These are phyloP conservation scores for Drosophila lacicola DNA, from an alignment of 2,888 invertebrate genomes.

Conservation along the genomic window DNA sequence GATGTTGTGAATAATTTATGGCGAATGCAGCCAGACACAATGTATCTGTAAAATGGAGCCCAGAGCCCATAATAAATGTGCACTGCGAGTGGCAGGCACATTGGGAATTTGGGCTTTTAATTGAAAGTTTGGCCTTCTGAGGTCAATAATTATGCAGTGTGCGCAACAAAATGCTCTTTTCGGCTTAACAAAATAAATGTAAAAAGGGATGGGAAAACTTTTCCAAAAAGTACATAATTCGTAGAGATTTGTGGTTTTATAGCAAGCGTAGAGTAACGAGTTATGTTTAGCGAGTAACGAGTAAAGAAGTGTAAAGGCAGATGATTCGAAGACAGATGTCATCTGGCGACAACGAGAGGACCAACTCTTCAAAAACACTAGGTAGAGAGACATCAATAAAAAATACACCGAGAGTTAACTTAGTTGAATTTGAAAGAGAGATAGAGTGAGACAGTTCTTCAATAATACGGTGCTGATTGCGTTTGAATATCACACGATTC, in stretches of 20 bases:
- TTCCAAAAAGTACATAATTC: constrained; percentile 8
- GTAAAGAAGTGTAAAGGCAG: constrained; percentile 19
- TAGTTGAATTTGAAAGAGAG: constrained; percentile 4
- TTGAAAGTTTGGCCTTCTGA: constrained; percentile 50
- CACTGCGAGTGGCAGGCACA: constrained; percentile 44
- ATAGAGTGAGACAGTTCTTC: constrained; percentile 28
- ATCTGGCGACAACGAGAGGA: constrained; percentile 20
- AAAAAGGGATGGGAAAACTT: constrained; percentile 16
- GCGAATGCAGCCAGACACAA: constrained; percentile 27
- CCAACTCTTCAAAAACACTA: constrained; percentile 35
- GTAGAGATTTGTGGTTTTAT: not conserved
- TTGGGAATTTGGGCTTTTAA: constrained; percentile 44
- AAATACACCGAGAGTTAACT: constrained; percentile 46
- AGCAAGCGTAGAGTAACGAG: constrained; percentile 9
- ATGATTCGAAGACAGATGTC: constrained; percentile 32
- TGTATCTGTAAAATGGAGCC: constrained; percentile 29
- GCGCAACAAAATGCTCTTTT: constrained; percentile 16
- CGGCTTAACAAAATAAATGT: constrained; percentile 14
- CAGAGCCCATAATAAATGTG: constrained; percentile 38
- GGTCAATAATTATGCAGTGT: constrained; percentile 63
- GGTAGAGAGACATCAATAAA: constrained; percentile 41
- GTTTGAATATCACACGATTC: constrained; percentile 39
- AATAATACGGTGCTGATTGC: constrained; percentile 44
- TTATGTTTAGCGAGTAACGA: constrained; percentile 23
- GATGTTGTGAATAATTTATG: constrained; percentile 61